Base-by-base conservation (phyloP, 2,888 invertebrate species). In the Caprella mutica region DNA sequence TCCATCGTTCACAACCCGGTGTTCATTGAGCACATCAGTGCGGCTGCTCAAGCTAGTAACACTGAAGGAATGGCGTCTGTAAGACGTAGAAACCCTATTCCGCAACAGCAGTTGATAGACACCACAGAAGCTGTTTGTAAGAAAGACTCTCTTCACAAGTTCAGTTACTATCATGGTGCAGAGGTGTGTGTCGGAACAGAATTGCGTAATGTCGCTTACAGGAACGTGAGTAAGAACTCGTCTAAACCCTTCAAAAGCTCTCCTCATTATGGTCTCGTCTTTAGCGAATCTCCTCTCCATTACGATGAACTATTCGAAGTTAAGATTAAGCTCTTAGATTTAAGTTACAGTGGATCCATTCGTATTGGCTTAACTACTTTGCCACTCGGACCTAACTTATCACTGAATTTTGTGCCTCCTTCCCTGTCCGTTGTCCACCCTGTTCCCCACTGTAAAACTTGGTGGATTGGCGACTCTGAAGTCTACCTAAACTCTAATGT, bases 351-450 rank as follows among this genome's bases (percentile, higher is more conserved):
- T 56, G 90, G 90, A 8, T 82, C 82, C 33, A 75, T 91, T 46
- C 81, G 81, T 59, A 80, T 91, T 71, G 91, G 91, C 1, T 79
- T 91, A 9, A 83, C 90, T 1, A 67, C 69, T 27, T 63, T 71
- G 63, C 67, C 73, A 58, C 78, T 71, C 77, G 81, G 72, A 75
- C 82, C 67, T 76, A 79, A 72, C 77, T 82, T 21, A 78, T 82
- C 67, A 75, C 80, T 63, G 58, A 71, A 64, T 69, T 80, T 80
- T 67, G 74, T 85, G 51, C 83, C 84, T 2, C 77, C 80, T 2
- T 78, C 80, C 23, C 77, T 84, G 62, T 75, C 78, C 29, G 77
- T 77, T 8, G 75, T 86, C 65, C 83, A 64, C 26, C 39, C 44
- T 12, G 55, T 48, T n/a, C 48, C 48, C 9, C 85, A 1, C 6